A percentile compares a stretch with the other conserved stretches of the same genome.
phyloP scores from a whole-genome alignment of 2,888 invertebrate genomes.

The Cantharis flavilabris region DNA sequence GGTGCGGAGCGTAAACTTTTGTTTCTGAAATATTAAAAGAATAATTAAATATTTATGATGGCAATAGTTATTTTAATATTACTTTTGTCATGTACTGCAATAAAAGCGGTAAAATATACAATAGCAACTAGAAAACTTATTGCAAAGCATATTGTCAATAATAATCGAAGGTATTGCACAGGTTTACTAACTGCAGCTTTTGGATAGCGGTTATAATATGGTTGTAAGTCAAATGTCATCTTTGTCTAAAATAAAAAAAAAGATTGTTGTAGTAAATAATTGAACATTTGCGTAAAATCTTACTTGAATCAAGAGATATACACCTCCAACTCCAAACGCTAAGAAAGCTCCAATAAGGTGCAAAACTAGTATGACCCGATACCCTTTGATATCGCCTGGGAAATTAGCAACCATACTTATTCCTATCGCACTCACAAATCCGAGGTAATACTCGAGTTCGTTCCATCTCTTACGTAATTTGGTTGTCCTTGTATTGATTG shows the following conservation, averaged over 20 bases:
- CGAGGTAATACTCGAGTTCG: neutral
- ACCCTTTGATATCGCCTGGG: neutral
- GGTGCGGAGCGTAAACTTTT: neutral
- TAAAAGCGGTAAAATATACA: neutral
- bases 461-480: neutral
- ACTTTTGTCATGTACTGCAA: neutral
- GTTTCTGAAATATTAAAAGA: neutral
- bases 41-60: neutral
- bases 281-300: neutral
- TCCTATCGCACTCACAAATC: neutral
- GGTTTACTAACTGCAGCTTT: neutral
- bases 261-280: neutral
- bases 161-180: neutral
- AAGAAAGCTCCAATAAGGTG: neutral
- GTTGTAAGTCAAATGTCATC: neutral
- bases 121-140: neutral
- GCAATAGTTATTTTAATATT: neutral
- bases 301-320: neutral
- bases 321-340: neutral
- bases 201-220: neutral
- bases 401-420: neutral
- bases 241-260: neutral
- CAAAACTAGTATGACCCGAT: neutral
- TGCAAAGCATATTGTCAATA: neutral
- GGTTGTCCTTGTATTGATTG: neutral